A percentile compares a stretch with the other conserved stretches of the same genome.
These are phyloP conservation scores for Kryptopterus vitreolus DNA, from an alignment of 2,797 vertebrate genomes.

Conservation along the genomic window DNA sequence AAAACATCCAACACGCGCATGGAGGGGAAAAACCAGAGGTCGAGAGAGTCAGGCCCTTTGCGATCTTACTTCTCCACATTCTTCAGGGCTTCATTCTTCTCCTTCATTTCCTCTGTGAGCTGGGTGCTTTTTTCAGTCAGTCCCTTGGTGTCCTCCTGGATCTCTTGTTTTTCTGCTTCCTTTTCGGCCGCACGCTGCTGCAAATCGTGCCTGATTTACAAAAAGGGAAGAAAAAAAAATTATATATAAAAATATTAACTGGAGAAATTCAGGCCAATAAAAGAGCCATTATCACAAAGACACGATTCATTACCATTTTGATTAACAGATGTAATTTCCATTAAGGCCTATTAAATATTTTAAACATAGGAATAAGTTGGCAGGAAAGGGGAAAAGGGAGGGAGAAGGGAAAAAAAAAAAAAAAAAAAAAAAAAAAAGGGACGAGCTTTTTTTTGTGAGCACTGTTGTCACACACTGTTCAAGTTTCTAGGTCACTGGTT, in stretches of 20 bases:
- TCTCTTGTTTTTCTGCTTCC: slow-evolving; percentile 84
- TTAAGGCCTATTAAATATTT: too few relatives aligned
- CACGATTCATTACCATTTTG: background rate
- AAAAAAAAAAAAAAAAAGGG: too few relatives aligned
- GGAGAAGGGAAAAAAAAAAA: too few relatives aligned
- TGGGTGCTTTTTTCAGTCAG: slow-evolving; percentile 82
- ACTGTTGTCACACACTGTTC: background rate
- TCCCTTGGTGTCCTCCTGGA: slow-evolving; percentile 85
- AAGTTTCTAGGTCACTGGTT: background rate
- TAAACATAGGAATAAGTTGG: background rate
- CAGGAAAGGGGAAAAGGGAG: background rate
- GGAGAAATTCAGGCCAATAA: background rate
- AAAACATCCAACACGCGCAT: background rate
- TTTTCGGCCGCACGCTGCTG: slow-evolving; percentile 79
- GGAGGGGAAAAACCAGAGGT: background rate
- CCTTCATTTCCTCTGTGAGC: slow-evolving; percentile 83
- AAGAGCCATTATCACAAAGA: background rate
- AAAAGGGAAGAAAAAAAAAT: slow-evolving; percentile 11
- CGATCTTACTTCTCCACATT: slow-evolving; percentile 86
- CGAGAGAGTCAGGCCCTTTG: slow-evolving; percentile 1
- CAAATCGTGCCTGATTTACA: slow-evolving; percentile 79
- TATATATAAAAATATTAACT: background rate
- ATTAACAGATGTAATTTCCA: background rate
- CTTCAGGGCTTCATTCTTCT: slow-evolving; percentile 85
- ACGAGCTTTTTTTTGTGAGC: background rate